Evolutionary conservation across 2,888 invertebrate genomes (phyloP).

Genomic region (Xestia c-nigrum): DNA sequence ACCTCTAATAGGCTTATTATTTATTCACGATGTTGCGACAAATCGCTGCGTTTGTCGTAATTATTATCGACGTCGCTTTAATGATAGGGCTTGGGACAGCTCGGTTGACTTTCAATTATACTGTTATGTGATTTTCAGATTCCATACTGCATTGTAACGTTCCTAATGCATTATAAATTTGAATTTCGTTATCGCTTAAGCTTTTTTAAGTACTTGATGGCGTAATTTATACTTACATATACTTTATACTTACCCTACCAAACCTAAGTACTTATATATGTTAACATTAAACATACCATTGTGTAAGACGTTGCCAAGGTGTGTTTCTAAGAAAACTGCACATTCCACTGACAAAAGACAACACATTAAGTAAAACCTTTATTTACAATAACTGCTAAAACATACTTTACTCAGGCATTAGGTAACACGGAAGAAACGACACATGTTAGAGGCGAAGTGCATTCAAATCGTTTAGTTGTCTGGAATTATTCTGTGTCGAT

Average conservation of each 20-base stretch:
- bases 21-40: conserved; percentile 47
- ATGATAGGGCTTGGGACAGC: conserved; percentile 20
- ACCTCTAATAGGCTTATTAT: conserved; percentile 47
- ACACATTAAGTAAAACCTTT: conserved; percentile 18
- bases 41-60: conserved; percentile 39
- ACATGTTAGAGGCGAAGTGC: conserved; percentile 45
- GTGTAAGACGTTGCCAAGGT: neutral
- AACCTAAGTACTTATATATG: neutral
- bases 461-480: conserved; percentile 65
- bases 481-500: conserved; percentile 72
- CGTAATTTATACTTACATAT: no score
- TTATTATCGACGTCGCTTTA: conserved; percentile 27
- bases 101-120: conserved; percentile 40
- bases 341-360: conserved; percentile 11
- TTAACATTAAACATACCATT: neutral
- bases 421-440: conserved; percentile 43
- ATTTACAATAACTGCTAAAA: conserved; percentile 24
- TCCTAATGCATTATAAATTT: neutral
- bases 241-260: no score
- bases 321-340: conserved; percentile 20
- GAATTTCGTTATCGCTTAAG: neutral
- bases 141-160: conserved; percentile 14
- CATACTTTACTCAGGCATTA: conserved; percentile 23
- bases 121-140: conserved; percentile 29
- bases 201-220: neutral